A percentile compares a stretch with the other conserved stretches of the same genome.
phyloP scores from a whole-genome alignment of 1,140 invertebrate species.

The Druon quercuslanigerum region DNA sequence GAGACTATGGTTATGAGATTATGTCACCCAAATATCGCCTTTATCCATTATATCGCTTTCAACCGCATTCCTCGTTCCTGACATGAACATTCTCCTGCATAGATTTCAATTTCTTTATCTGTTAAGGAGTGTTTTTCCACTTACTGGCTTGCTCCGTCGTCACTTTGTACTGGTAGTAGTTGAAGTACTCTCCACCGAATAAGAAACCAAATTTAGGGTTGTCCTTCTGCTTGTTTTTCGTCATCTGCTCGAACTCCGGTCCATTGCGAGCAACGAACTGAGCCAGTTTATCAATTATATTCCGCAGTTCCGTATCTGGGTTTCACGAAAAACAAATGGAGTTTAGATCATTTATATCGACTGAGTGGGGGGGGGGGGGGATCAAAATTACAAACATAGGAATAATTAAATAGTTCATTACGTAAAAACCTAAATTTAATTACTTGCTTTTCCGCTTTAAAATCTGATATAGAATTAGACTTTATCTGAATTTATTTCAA shows the following conservation, averaged over 20 bases:
- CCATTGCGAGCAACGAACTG: slow-evolving; percentile 99
- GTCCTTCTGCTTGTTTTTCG: slow-evolving; percentile 97
- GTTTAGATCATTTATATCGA: background rate
- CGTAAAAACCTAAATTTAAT: slow-evolving; percentile 17
- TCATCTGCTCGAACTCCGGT: slow-evolving; percentile 98
- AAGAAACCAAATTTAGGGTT: slow-evolving; percentile 98
- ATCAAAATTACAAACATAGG: background rate
- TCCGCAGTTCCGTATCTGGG: slow-evolving; percentile 91
- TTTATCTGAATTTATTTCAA: background rate
- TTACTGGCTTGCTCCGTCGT: slow-evolving; percentile 91
- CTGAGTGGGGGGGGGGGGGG: too few species aligned
- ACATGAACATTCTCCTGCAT: slow-evolving; percentile 55
- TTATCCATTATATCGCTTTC: slow-evolving; percentile 37
- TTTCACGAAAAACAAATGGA: slow-evolving; percentile 3
- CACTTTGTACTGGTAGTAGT: slow-evolving; percentile 98
- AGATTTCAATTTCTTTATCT: slow-evolving; percentile 63
- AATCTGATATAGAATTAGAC: background rate
- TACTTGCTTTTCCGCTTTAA: background rate
- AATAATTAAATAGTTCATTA: background rate
- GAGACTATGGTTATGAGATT: background rate
- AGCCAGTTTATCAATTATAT: slow-evolving; percentile 98
- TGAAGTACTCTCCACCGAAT: slow-evolving; percentile 96
- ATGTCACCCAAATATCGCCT: background rate
- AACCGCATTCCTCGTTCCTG: slow-evolving; percentile 56
- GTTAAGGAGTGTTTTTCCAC: slow-evolving; percentile 72